Conservation (phyloP, 1,140 invertebrate genomes). For the Daktulosphaira vitifoliae region DNA sequence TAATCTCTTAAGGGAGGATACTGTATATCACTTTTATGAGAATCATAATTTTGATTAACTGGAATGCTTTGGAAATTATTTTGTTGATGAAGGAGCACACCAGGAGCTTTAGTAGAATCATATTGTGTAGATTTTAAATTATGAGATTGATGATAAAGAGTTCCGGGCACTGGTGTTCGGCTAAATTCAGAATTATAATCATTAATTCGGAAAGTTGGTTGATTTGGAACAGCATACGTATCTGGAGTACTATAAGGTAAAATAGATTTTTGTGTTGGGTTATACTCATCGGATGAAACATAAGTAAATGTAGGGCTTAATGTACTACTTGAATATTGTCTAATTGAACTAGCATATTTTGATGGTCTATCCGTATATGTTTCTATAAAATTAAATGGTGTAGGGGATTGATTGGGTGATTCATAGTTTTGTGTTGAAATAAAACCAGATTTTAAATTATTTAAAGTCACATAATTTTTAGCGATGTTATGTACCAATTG, state of each 20-base stretch:
- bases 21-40: slow-evolving; percentile 23
- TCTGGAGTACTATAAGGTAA: neutral
- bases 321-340: neutral
- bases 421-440: neutral
- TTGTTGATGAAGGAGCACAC: slow-evolving; percentile 14
- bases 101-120: neutral
- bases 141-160: slow-evolving; percentile 14
- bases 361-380: neutral
- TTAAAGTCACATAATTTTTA: neutral
- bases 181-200: neutral
- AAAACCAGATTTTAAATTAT: neutral
- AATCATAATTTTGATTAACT: slow-evolving; percentile 15
- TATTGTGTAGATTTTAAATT: neutral
- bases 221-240: neutral
- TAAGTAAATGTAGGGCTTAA: neutral
- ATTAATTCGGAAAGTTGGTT: neutral
- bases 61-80: slow-evolving; percentile 17
- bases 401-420: neutral
- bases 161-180: neutral
- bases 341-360: neutral
- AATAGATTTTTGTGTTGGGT: too few species aligned
- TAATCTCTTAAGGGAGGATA: slow-evolving; percentile 18
- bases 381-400: neutral
- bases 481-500: neutral
- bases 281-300: too few species aligned